Base-by-base conservation (phyloP, 1,140 invertebrate genomes). In the Drosophila saltans region DNA sequence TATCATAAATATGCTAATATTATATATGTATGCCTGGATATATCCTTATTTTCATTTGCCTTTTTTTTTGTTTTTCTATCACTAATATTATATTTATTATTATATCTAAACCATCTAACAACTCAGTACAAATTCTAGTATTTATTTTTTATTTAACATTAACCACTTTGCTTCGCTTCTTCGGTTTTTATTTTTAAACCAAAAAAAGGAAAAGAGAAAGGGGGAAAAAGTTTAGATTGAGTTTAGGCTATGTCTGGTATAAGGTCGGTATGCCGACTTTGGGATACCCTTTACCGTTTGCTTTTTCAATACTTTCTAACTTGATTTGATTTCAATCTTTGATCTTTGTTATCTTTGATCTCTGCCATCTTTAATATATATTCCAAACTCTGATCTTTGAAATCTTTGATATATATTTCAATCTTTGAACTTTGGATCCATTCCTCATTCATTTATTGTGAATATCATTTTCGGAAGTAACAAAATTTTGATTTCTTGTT, bases 1-100 rank as follows among this genome's bases (percentile, higher is more conserved):
- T 85, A 78, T 59, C 56, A 61, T 85, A 86, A 75, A 85, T 85
- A 81, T 85, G 68, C 65, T 74, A 71, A 67, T 80, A 30, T 80
- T 58, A 61, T 73, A 16, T 16, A 16, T 16, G 16, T 16, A 85
- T 84, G 70, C 68, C 71, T 75, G 75, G 64, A 66, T 74, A 70
- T 52, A 52, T 48, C 57, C 52, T 75, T 52, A 21, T 48, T 45
- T 45, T 10, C 39, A 10, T 43, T 56, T 45, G 41, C 43, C 72
- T 48, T n/a, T 45, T 43, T 55, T 2, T 2, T 30, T 30, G 2
- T 36, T 36, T 36, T 36, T 36, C 16, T 40, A 8, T 45, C 52
- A 57, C 60, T n/a, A 52, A 70, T 67, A 69, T 8, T 60, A 45
- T 66, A 56, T 40, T 55, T 66, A 68, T 67, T 67, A 69, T 8